A percentile compares a stretch with the other conserved stretches of the same genome.
Evolutionary conservation across 2,797 vertebrate species (phyloP).

Genomic region (Adelosebastes latens): DNA sequence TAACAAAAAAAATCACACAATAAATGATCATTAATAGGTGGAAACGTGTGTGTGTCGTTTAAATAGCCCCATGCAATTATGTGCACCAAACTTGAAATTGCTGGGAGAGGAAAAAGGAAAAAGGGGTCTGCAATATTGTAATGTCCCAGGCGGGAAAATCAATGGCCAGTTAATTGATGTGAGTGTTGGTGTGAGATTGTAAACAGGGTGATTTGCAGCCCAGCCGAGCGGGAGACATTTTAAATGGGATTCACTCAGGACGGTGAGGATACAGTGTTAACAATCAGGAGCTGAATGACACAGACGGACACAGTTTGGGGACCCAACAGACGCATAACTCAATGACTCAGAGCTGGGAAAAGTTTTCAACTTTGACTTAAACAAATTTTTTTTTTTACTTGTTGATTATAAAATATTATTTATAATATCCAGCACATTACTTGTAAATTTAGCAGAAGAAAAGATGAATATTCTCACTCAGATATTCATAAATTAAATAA

Average conservation of each 20-base stretch:
- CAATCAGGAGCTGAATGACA: slow-evolving; percentile 71
- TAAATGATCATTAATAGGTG: slow-evolving; percentile 54
- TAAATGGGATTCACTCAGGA: slow-evolving; percentile 84
- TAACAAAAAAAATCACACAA: slow-evolving; percentile 27
- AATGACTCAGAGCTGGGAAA: slow-evolving; percentile 40
- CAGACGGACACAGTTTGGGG: slow-evolving; percentile 62
- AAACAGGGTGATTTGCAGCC: slow-evolving; percentile 91
- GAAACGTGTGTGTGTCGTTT: slow-evolving; percentile 21
- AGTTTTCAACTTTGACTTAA: slow-evolving; percentile 14
- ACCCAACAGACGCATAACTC: slow-evolving; percentile 55
- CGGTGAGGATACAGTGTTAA: slow-evolving; percentile 74
- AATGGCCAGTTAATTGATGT: slow-evolving; percentile 90
- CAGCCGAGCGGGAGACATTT: slow-evolving; percentile 85
- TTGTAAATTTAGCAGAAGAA: background rate
- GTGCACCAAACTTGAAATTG: slow-evolving; percentile 68
- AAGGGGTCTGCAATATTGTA: slow-evolving; percentile 83
- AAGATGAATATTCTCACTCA: background rate
- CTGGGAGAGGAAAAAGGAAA: slow-evolving; percentile 57
- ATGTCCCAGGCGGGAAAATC: slow-evolving; percentile 87
- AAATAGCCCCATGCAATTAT: slow-evolving; percentile 55
- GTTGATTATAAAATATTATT: background rate
- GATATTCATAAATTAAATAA: background rate
- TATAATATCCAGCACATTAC: background rate
- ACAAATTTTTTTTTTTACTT: background rate
- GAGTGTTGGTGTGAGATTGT: slow-evolving; percentile 88